phyloP scores from a whole-genome alignment of 2,113 vertebrate genomes.

The Pterocles gutturalis region DNA sequence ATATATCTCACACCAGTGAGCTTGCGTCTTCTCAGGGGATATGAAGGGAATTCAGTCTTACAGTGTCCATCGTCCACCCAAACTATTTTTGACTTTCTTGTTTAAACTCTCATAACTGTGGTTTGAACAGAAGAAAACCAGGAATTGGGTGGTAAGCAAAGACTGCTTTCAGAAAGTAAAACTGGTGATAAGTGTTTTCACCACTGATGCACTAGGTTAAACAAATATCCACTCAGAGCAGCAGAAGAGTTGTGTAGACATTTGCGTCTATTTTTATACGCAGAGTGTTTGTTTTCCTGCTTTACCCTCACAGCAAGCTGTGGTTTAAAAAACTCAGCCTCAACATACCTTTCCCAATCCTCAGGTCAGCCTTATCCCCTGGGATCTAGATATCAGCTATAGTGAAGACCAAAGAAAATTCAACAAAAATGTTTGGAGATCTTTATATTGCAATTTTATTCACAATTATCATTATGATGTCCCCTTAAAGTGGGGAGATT shows the following conservation, averaged over 20 bases:
- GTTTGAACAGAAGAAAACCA: background rate
- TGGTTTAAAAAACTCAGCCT: background rate
- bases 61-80: fast-evolving
- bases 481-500: background rate
- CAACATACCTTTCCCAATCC: background rate
- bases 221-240: background rate
- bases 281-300: background rate
- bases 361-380: background rate
- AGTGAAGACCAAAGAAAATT: background rate
- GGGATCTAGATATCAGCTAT: background rate
- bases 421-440: background rate
- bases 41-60: background rate
- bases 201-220: background rate
- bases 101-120: background rate
- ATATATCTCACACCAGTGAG: background rate
- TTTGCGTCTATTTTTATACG: background rate
- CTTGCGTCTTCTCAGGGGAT: background rate
- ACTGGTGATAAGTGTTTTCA: background rate
- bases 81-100: background rate
- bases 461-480: background rate
- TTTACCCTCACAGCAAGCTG: background rate
- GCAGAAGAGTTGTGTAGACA: background rate
- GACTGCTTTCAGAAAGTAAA: background rate
- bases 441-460: background rate
- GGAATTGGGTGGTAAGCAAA: background rate